Conservation (phyloP, 2,888 invertebrate species). For the Amaurobius ferox region DNA sequence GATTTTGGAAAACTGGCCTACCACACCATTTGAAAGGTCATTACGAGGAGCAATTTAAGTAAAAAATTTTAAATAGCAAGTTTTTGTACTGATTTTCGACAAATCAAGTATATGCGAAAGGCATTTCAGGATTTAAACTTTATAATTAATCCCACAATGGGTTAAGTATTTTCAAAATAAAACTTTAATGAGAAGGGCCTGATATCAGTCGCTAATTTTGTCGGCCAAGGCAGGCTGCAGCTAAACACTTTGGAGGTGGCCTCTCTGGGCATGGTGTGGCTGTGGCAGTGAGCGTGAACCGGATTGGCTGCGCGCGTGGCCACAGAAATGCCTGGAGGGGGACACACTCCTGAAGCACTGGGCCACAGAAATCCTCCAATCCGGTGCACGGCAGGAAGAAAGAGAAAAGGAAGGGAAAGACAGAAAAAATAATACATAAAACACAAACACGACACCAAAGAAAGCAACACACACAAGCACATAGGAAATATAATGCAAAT, state of each 20-base stretch:
- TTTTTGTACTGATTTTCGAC: neutral
- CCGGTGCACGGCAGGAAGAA: conserved; percentile 71
- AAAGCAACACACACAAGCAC: conserved; percentile 1
- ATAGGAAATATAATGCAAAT: neutral
- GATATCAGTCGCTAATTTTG: conserved; percentile 56
- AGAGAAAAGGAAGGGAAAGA: conserved; percentile 66
- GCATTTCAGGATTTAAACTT: neutral
- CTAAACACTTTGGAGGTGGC: conserved; percentile 71
- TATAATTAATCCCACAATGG: neutral
- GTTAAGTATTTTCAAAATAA: conserved; percentile 19
- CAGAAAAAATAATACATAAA: conserved; percentile 48
- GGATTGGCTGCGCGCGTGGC: conserved; percentile 63
- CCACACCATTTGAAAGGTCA: conserved; percentile 73
- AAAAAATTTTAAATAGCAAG: neutral
- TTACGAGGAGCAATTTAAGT: conserved; percentile 39
- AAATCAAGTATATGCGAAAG: neutral
- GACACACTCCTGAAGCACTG: conserved; percentile 69
- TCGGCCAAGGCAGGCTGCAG: conserved; percentile 73
- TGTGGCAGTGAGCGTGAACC: conserved; percentile 66
- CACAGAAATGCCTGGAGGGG: conserved; percentile 69
- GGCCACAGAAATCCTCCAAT: conserved; percentile 68
- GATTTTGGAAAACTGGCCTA: conserved; percentile 72
- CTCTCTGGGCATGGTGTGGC: conserved; percentile 73
- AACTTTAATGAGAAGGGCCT: conserved; percentile 37
- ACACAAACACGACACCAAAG: conserved; percentile 27